These are phyloP conservation scores for Tadarida brasiliensis DNA, from an alignment of 2,797 vertebrate genomes.

Conservation along the genomic window DNA sequence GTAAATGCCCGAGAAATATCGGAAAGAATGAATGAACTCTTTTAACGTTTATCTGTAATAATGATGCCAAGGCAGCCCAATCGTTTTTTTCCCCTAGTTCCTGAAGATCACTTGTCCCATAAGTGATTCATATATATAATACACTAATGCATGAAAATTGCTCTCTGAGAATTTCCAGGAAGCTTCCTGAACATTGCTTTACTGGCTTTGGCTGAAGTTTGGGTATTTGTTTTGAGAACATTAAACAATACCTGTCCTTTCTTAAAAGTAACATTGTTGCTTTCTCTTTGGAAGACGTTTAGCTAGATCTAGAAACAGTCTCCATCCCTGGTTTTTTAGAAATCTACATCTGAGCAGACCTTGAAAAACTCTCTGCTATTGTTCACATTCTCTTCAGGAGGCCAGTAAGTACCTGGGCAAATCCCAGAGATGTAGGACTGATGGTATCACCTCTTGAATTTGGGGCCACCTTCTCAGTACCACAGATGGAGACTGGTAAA, in stretches of 20 bases:
- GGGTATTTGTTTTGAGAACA: background rate
- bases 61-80: background rate
- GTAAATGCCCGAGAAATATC: background rate
- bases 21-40: background rate
- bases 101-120: background rate
- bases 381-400: background rate
- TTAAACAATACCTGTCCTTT: background rate
- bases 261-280: background rate
- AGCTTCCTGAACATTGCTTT: background rate
- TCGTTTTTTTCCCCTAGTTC: background rate
- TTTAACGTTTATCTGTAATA: background rate
- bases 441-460: background rate
- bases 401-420: background rate
- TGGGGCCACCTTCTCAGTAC: background rate
- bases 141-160: background rate
- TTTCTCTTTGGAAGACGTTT: conserved; percentile 6
- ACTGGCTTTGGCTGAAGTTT: background rate
- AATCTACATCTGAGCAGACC: background rate
- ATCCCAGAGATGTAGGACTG: background rate
- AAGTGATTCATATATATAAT: background rate
- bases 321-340: background rate
- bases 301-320: background rate
- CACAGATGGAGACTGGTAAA: background rate
- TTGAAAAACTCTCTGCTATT: background rate
- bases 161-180: background rate